phyloP scores from a whole-genome alignment of 2,113 vertebrate genomes.

The Nymphicus hollandicus region DNA sequence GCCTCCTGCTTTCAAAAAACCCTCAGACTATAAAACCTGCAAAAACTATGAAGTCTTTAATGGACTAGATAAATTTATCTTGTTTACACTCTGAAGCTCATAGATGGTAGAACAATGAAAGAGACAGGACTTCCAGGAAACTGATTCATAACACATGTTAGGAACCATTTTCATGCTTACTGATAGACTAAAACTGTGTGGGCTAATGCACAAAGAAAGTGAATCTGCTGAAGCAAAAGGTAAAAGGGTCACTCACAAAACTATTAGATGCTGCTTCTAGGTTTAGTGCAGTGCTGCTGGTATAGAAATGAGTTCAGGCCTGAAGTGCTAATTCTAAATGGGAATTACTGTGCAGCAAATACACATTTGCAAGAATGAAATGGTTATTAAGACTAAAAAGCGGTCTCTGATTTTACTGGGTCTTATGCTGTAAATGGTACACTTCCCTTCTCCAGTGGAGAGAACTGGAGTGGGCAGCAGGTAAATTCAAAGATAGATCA shows the following conservation, averaged over 20 bases:
- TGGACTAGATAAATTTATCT: constrained; percentile 52
- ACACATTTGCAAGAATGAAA: background rate
- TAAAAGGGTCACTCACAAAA: background rate
- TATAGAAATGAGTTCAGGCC: background rate
- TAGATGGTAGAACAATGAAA: background rate
- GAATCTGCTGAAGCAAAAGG: background rate
- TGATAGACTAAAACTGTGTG: background rate
- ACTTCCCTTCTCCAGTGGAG: background rate
- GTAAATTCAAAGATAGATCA: background rate
- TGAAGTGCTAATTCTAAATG: background rate
- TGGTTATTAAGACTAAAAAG: background rate
- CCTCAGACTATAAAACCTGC: constrained; percentile 32
- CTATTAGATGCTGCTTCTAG: background rate
- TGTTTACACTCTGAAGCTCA: constrained; percentile 13
- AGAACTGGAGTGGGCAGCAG: background rate
- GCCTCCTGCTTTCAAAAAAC: constrained; percentile 28
- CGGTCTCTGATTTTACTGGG: background rate
- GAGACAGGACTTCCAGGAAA: background rate
- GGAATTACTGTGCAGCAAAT: background rate
- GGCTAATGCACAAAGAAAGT: background rate
- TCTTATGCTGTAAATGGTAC: background rate
- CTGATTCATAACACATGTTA: constrained; percentile 15
- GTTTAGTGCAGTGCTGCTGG: background rate
- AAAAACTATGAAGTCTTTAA: constrained; percentile 28
- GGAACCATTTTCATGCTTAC: constrained; percentile 22